Evolutionary conservation across 2,888 invertebrate genomes (phyloP), one percentile per base, ranked within the genome.

Genomic region (Clusia tigrina): DNA sequence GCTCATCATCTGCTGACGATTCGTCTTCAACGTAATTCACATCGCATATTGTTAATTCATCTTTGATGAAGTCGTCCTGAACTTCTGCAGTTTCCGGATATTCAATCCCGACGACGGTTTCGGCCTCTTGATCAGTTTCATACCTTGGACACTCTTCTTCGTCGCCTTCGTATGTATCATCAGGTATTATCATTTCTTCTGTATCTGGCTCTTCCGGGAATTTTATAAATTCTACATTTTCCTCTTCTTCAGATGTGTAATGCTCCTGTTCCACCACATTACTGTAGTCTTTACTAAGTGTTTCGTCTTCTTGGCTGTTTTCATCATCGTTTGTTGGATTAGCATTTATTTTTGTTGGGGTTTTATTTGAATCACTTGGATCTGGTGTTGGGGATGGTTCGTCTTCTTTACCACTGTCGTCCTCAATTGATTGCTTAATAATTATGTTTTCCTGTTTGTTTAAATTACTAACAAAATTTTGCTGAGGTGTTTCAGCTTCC

Each of bases 221-320:
- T 46, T 69, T 69, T 22, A 72, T 63, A 48, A 71, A 60, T 46
- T 71, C 69, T 3, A 69, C 63, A 22, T 67, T 67, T 54, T 66
- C 67, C 15, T 64, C 60, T 55, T 60, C 54, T n/a, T n/a, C n/a
- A n/a, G n/a, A n/a, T n/a, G n/a, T n/a, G n/a, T n/a, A n/a, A n/a
- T n/a, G n/a, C n/a, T n/a, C n/a, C n/a, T n/a, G n/a, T n/a, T n/a
- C n/a, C n/a, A n/a, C n/a, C n/a, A n/a, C n/a, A n/a, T n/a, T n/a
- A n/a, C n/a, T n/a, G n/a, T n/a, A n/a, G n/a, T n/a, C n/a, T n/a
- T n/a, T n/a, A n/a, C n/a, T n/a, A n/a, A n/a, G n/a, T n/a, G n/a
- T n/a, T n/a, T n/a, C n/a, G n/a, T n/a, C n/a, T 12, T 54, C 26
- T 15, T 38, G 25, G 37, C 5, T 25, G 25, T 56, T 42, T 22